phyloP scores from a whole-genome alignment of 2,113 vertebrate genomes.

The Ciconia stormi region DNA sequence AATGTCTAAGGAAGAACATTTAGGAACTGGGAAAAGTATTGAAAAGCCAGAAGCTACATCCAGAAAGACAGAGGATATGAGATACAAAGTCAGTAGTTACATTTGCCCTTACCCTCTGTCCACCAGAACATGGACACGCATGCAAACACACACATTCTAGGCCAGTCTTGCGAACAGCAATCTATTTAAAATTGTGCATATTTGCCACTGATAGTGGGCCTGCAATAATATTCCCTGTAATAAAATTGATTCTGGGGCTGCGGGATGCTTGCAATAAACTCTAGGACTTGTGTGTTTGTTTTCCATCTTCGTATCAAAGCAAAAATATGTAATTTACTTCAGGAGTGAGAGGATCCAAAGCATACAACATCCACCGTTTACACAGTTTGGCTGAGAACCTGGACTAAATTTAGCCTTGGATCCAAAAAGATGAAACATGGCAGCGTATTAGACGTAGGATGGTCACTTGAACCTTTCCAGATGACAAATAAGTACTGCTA shows the following conservation, averaged over 20 bases:
- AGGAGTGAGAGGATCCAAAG: neutral
- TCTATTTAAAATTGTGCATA: neutral
- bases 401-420: neutral
- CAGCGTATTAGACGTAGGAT: neutral
- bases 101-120: neutral
- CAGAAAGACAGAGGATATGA: neutral
- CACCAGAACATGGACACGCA: neutral
- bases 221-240: neutral
- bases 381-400: neutral
- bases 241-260: neutral
- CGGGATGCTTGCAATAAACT: neutral
- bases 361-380: neutral
- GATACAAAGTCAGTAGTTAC: neutral
- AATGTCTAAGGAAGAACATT: neutral
- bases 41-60: neutral
- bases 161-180: neutral
- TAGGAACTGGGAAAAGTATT: neutral
- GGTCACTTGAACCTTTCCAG: neutral
- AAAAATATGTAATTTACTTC: neutral
- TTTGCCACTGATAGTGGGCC: neutral
- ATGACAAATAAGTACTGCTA: neutral
- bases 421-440: neutral
- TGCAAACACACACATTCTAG: neutral
- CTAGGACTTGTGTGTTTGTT: neutral
- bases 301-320: neutral